Base-by-base conservation (phyloP, 2,797 vertebrate species). In the Discoglossus pictus region DNA sequence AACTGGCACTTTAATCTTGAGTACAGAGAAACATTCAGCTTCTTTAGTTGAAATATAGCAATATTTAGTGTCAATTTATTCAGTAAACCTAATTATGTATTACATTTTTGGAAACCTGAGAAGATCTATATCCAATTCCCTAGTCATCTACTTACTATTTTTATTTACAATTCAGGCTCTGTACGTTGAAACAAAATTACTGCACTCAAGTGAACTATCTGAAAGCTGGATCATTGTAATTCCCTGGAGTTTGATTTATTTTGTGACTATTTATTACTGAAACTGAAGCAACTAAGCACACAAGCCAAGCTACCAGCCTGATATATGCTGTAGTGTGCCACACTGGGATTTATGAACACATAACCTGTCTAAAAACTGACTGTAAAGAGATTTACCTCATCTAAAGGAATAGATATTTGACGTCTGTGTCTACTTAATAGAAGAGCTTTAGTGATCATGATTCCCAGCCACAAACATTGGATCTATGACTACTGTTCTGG, bases 171-270 rank as follows among this genome's bases (percentile, higher is more conserved):
- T 6, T 20, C 16, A n/a, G 31, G 16, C 23, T 48, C 35, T 50
- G 38, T 40, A 50, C 52, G 27, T 2, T 23, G 23, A 38, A 39
- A 56, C n/a, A 10, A 56, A 58, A 66, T 58, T 25, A 66, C 35
- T 27, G 53, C 35, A 58, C 53, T 31, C 44, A 1, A 2, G 23
- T 40, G 64, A 66, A 58, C 64, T 50, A 62, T 54, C 48, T 69
- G 51, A 56, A 69, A 46, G 56, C 43, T 35, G 20, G 56, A 54
- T 61, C 39, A 47, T n/a, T 43, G 31, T 35, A 46, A 39, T 40
- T 31, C 42, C 31, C 12, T 20, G 27, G 20, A 42, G 66, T 31
- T 25, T 47, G 66, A 68, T 61, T 69, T 53, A 61, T 69, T n/a
- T 16, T 47, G 15, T n/a, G 17, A 8, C 21, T 18, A 55, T 55